Evolutionary conservation across 2,797 vertebrate genomes (phyloP).

Genomic region (Australoheros facetus): DNA sequence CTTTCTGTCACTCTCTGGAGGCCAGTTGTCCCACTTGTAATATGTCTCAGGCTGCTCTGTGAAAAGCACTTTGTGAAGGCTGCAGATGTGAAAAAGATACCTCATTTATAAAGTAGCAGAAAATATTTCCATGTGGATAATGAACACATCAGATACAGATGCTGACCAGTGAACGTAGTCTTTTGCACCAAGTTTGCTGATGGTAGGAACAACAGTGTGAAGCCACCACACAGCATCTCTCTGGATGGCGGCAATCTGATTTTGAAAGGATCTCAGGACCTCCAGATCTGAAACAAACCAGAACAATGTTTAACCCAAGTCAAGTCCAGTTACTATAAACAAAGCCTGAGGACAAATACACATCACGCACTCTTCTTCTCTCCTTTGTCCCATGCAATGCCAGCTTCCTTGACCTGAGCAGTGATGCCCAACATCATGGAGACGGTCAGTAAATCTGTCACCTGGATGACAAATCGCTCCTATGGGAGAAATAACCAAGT

Average conservation of each 20-base stretch:
- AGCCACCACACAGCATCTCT: constrained; percentile 99
- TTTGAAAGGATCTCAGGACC: constrained; percentile 93
- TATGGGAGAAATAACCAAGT: constrained; percentile 47
- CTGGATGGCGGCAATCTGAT: constrained; percentile 96
- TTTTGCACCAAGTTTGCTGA: constrained; percentile 94
- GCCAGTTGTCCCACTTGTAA: constrained; percentile 99
- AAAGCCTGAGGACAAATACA: neutral
- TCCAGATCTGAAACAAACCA: constrained; percentile 87
- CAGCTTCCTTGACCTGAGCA: constrained; percentile 97
- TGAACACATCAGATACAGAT: neutral
- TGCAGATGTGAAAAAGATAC: constrained; percentile 52
- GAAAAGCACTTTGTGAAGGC: constrained; percentile 98
- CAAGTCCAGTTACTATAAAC: neutral
- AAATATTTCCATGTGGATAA: neutral
- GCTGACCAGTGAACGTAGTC: constrained; percentile 96
- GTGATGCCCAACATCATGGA: constrained; percentile 99
- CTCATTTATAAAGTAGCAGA: neutral
- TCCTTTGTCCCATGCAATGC: constrained; percentile 98
- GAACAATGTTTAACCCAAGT: neutral
- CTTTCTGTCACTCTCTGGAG: constrained; percentile 98
- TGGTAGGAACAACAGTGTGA: constrained; percentile 94
- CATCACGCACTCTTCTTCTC: constrained; percentile 93
- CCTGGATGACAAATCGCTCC: constrained; percentile 97
- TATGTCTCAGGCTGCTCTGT: constrained; percentile 98
- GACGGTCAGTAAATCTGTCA: constrained; percentile 94